These are phyloP conservation scores for Takifugu rubripes DNA, from an alignment of 2,797 vertebrate species.

Conservation along the genomic window DNA sequence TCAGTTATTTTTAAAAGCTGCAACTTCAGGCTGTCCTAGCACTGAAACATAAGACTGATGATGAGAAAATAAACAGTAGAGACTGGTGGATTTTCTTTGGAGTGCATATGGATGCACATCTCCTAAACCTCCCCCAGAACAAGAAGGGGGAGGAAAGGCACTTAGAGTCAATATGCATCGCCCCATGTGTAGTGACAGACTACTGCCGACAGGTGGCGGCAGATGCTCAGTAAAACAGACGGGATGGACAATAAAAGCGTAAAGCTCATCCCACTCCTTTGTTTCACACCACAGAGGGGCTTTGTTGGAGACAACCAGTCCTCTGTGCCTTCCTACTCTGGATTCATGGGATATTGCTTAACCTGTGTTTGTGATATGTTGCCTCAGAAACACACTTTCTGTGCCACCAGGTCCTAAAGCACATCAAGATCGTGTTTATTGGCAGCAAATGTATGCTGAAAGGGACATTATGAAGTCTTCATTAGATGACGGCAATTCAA, in stretches of 20 bases:
- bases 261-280: conserved; percentile 1
- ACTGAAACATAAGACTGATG: too few relatives aligned
- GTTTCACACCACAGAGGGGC: conserved; percentile 47
- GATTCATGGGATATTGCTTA: too few relatives aligned
- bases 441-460: not conserved
- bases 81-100: too few relatives aligned
- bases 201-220: conserved; percentile 50
- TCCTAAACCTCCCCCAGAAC: too few relatives aligned
- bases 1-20: too few relatives aligned
- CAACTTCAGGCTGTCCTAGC: too few relatives aligned
- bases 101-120: too few relatives aligned
- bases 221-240: conserved; percentile 20
- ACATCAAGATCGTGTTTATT: not conserved
- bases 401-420: not conserved
- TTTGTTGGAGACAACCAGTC: conserved; percentile 55
- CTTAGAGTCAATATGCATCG: too few relatives aligned
- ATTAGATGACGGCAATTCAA: conserved; percentile 11
- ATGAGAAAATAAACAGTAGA: too few relatives aligned
- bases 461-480: conserved; percentile 1
- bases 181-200: conserved; percentile 11
- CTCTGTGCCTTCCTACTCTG: conserved; percentile 40
- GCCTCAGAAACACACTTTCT: conserved; percentile 1
- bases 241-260: not conserved
- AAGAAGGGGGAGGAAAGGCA: too few relatives aligned
- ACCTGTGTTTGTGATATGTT: conserved; percentile 3